These are phyloP conservation scores for Discoglossus pictus DNA, from an alignment of 2,797 vertebrate species.

Conservation along the genomic window DNA sequence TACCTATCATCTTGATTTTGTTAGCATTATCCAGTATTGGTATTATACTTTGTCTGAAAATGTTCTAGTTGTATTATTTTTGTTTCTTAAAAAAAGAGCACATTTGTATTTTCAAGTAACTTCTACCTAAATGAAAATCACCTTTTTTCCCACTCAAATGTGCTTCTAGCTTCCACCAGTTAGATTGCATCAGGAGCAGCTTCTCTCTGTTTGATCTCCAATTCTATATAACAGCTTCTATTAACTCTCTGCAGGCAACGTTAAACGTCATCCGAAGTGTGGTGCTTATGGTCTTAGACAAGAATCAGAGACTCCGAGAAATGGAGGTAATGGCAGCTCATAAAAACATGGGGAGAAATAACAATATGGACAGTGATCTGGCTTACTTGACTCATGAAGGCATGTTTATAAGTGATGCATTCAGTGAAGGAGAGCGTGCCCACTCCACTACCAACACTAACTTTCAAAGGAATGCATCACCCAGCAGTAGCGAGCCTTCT, in stretches of 20 bases:
- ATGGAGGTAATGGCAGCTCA: conserved; percentile 63
- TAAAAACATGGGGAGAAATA: conserved; percentile 63
- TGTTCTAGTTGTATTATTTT: too few relatives aligned
- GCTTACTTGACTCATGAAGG: conserved; percentile 95
- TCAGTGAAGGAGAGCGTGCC: conserved; percentile 72
- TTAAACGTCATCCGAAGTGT: conserved; percentile 83
- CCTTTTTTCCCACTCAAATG: too few relatives aligned
- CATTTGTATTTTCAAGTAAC: too few relatives aligned
- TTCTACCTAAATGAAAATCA: too few relatives aligned
- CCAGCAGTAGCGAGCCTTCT: conserved; percentile 65
- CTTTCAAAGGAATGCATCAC: conserved; percentile 69
- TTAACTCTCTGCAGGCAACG: conserved; percentile 78
- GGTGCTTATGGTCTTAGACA: conserved; percentile 87
- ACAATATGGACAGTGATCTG: conserved; percentile 78
- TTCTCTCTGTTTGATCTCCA: too few relatives aligned
- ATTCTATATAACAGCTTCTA: too few relatives aligned
- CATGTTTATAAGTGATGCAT: conserved; percentile 92
- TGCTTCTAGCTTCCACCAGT: too few relatives aligned
- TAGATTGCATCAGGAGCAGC: too few relatives aligned
- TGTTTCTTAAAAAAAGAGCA: too few relatives aligned
- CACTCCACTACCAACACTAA: conserved; percentile 53
- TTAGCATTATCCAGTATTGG: too few relatives aligned
- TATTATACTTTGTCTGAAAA: too few relatives aligned
- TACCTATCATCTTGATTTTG: too few relatives aligned
- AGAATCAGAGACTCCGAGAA: conserved; percentile 79